phyloP scores from a whole-genome alignment of 1,140 invertebrate species.

The Riptortus pedestris region DNA sequence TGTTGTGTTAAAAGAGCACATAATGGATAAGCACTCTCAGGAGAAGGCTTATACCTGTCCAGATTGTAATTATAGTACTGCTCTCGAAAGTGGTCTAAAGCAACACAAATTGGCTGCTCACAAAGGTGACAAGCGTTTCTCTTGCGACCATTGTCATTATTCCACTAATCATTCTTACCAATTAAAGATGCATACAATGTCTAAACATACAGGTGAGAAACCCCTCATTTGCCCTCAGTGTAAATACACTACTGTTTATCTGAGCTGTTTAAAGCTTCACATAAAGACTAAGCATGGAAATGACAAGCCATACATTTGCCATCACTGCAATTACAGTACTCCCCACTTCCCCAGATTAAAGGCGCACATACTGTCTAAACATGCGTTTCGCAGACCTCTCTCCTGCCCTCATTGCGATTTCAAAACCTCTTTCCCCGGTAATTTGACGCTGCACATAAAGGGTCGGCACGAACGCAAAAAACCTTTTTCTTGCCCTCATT shows the following conservation, averaged over 20 bases:
- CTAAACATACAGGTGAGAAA: too few species aligned
- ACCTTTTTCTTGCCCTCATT: background rate
- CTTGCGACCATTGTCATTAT: too few species aligned
- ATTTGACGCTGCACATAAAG: background rate
- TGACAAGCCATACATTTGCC: background rate
- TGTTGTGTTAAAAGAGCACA: background rate
- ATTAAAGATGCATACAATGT: too few species aligned
- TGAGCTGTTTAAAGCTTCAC: background rate
- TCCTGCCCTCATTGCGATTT: background rate
- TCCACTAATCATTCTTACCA: too few species aligned
- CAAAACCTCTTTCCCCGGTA: background rate
- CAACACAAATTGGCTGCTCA: too few species aligned
- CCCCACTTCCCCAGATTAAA: background rate
- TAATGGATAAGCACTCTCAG: background rate
- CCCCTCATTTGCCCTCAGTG: too few species aligned
- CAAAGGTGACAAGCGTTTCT: too few species aligned
- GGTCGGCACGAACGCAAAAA: background rate
- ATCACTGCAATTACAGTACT: background rate
- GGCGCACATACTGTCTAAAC: background rate
- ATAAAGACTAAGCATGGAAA: background rate
- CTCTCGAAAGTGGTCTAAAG: background rate
- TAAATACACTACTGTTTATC: background rate
- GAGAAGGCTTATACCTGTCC: background rate
- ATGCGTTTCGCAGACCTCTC: background rate
- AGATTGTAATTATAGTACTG: background rate